phyloP scores from a whole-genome alignment of 1,140 invertebrate genomes.

The Oedothorax gibbosus region DNA sequence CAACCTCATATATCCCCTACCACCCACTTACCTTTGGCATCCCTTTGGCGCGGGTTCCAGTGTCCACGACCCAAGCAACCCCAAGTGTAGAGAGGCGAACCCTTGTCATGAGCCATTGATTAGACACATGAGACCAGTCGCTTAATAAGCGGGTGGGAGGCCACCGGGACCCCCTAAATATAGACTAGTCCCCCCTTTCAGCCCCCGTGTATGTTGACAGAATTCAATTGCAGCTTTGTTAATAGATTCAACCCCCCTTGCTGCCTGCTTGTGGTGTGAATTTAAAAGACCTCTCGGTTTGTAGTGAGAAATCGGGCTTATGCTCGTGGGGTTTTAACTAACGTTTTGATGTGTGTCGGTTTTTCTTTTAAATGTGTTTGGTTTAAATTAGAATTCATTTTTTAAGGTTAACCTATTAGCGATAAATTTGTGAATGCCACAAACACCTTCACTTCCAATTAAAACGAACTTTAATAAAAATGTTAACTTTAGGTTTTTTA shows the following conservation, averaged over 20 bases:
- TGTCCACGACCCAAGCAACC: background rate
- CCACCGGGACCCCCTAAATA: constrained; percentile 30
- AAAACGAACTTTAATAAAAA: no score
- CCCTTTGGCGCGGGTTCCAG: constrained; percentile 1
- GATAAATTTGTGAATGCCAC: no score
- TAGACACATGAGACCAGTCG: constrained; percentile 60
- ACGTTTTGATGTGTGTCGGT: no score
- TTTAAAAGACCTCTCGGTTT: constrained; percentile 47
- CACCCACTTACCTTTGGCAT: no score
- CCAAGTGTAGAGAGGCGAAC: background rate
- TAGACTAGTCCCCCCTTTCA: constrained; percentile 30
- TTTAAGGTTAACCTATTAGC: no score
- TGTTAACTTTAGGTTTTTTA: no score
- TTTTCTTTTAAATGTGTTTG: no score
- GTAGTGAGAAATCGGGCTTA: background rate
- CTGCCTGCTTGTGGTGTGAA: constrained; percentile 50
- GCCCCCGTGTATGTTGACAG: constrained; percentile 51
- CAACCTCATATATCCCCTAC: no score
- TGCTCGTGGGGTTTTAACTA: no score
- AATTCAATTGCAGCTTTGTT: constrained; percentile 55
- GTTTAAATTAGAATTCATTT: no score
- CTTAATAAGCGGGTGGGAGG: constrained; percentile 54
- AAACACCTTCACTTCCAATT: no score
- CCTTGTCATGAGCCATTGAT: constrained; percentile 61
- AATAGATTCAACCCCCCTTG: constrained; percentile 53